Evolutionary conservation across 2,113 vertebrate genomes (phyloP).

Genomic region (Herpetotheres cachinnans): DNA sequence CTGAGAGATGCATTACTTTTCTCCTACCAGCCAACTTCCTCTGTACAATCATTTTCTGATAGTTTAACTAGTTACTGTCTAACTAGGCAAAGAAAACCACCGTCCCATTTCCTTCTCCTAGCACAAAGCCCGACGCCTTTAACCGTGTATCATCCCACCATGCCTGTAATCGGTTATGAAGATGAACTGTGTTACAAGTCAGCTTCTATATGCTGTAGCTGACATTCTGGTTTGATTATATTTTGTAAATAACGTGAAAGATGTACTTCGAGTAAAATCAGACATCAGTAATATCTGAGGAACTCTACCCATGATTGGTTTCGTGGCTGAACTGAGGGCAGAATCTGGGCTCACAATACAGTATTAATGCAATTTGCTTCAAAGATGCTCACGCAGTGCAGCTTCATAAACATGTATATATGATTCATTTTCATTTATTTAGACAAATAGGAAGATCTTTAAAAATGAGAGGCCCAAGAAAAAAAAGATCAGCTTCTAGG

Average conservation of each 20-base stretch:
- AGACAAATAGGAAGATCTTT: background rate
- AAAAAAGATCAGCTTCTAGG: background rate
- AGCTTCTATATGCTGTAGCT: background rate
- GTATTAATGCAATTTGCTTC: background rate
- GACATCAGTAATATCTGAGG: accelerated
- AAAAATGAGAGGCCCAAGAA: background rate
- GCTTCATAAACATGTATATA: background rate
- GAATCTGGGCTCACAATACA: background rate
- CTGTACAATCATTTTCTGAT: background rate
- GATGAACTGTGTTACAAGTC: background rate
- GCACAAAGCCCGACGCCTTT: background rate
- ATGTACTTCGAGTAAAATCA: background rate
- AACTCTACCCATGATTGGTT: background rate
- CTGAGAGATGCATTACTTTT: background rate
- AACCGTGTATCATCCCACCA: background rate
- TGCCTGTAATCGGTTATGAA: background rate
- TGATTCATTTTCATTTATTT: background rate
- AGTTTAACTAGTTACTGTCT: background rate
- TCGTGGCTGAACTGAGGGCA: background rate
- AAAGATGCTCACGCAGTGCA: background rate
- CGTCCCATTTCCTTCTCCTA: background rate
- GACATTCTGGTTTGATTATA: background rate
- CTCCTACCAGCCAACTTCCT: background rate
- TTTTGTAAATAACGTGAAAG: background rate
- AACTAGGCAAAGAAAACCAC: background rate